A percentile compares a stretch with the other conserved stretches of the same genome.
Conservation (phyloP, 2,797 vertebrate genomes). For the Pempheris klunzingeri region DNA sequence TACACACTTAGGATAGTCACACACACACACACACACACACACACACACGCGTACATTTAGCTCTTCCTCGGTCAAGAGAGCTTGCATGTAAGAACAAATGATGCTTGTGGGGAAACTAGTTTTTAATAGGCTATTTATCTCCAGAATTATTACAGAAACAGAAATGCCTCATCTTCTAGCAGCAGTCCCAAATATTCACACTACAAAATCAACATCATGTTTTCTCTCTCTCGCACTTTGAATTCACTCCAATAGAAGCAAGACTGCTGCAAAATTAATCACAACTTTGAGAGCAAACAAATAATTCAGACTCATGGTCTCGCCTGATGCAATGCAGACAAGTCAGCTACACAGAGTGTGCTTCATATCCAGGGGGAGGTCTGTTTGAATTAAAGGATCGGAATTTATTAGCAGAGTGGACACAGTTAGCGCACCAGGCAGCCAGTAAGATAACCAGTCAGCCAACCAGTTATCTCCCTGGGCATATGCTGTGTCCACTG, state of each 20-base stretch:
- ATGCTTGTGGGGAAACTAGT: slow-evolving; percentile 12
- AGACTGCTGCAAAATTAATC: slow-evolving; percentile 68
- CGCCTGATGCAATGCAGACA: slow-evolving; percentile 50
- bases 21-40: slow-evolving; percentile 47
- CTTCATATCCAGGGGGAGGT: slow-evolving; percentile 21
- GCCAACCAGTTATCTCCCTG: slow-evolving; percentile 71
- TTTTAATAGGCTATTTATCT: slow-evolving; percentile 30
- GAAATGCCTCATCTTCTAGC: slow-evolving; percentile 28
- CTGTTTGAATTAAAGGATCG: slow-evolving; percentile 60
- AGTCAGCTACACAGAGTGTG: slow-evolving; percentile 19
- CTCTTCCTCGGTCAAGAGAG: slow-evolving; percentile 32
- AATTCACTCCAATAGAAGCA: slow-evolving; percentile 40
- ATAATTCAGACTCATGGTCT: slow-evolving; percentile 58
- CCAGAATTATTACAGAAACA: slow-evolving; percentile 26
- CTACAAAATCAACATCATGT: slow-evolving; percentile 32
- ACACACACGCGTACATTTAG: slow-evolving; percentile 8
- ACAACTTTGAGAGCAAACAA: slow-evolving; percentile 65
- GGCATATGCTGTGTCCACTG: slow-evolving; percentile 76
- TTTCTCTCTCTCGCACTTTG: slow-evolving; percentile 32
- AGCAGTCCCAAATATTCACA: slow-evolving; percentile 21
- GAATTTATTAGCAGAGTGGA: slow-evolving; percentile 54
- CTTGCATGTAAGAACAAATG: slow-evolving; percentile 15
- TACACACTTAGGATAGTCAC: slow-evolving; percentile 72
- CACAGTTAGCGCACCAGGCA: slow-evolving; percentile 29
- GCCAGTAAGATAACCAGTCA: slow-evolving; percentile 69